phyloP scores from a whole-genome alignment of 2,888 invertebrate genomes.

The Platerodrilus igneus region DNA sequence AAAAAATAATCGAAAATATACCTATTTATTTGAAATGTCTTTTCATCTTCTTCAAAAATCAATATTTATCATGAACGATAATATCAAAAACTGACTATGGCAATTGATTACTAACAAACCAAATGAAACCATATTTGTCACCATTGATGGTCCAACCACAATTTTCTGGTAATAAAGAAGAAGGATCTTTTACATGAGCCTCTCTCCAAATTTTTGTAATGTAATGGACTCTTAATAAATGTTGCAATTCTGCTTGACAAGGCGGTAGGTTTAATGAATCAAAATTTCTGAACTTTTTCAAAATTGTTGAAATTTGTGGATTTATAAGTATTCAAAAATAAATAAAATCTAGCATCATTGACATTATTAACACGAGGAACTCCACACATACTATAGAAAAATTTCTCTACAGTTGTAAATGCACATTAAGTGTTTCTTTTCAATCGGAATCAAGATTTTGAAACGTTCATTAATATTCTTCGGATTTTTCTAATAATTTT shows the following conservation, averaged over 20 bases:
- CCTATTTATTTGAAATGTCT: no score
- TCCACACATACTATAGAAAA: conserved; percentile 24
- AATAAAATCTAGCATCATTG: conserved; percentile 24
- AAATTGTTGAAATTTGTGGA: conserved; percentile 18
- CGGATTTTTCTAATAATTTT: conserved; percentile 20
- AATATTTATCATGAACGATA: not conserved
- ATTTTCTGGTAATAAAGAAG: conserved; percentile 20
- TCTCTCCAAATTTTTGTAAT: conserved; percentile 29
- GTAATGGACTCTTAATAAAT: conserved; percentile 28
- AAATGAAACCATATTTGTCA: conserved; percentile 28
- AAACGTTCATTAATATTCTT: conserved; percentile 24
- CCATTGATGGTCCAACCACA: conserved; percentile 22
- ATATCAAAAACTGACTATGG: conserved; percentile 25
- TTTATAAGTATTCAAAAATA: conserved; percentile 22
- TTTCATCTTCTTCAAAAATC: no score
- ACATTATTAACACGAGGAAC: conserved; percentile 18
- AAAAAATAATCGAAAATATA: no score
- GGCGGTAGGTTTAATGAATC: conserved; percentile 25
- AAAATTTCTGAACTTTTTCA: conserved; percentile 27
- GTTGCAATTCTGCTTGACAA: conserved; percentile 30
- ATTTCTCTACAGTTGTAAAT: conserved; percentile 20
- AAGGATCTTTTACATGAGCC: conserved; percentile 26
- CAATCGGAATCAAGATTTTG: conserved; percentile 16
- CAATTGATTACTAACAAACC: conserved; percentile 28
- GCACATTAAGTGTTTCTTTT: conserved; percentile 15